A percentile compares a stretch with the other conserved stretches of the same genome.
These are phyloP conservation scores for Anolis apletophallus DNA, from an alignment of 2,797 vertebrate species.

Conservation along the genomic window DNA sequence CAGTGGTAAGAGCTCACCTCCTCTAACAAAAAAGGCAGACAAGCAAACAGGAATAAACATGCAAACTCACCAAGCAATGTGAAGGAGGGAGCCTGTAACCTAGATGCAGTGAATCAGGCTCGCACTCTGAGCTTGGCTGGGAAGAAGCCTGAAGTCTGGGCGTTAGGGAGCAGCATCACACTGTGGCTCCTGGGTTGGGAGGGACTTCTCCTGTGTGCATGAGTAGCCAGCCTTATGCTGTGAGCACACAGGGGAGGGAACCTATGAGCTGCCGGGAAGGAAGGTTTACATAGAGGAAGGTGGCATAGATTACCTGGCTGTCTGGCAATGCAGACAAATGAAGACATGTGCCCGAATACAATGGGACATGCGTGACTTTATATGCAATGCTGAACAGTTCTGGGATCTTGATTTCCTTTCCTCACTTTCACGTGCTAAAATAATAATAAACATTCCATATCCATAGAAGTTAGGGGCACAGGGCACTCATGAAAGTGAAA, in stretches of 20 bases:
- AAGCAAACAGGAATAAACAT: constrained; percentile 53
- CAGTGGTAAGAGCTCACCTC: neutral
- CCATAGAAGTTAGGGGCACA: too few relatives aligned
- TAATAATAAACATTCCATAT: neutral
- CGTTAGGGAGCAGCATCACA: constrained; percentile 8
- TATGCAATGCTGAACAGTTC: neutral
- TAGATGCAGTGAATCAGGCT: constrained; percentile 52
- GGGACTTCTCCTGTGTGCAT: constrained; percentile 50
- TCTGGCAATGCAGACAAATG: neutral
- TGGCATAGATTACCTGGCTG: constrained; percentile 17
- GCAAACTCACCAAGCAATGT: constrained; percentile 39
- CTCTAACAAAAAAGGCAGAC: constrained; percentile 14
- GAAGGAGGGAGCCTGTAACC: constrained; percentile 60
- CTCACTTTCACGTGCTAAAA: neutral
- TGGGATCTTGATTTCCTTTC: neutral
- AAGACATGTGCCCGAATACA: neutral
- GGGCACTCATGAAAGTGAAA: too few relatives aligned
- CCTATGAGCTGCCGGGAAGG: neutral
- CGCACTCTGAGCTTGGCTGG: constrained; percentile 6
- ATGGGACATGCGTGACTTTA: neutral
- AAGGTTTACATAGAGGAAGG: constrained; percentile 5
- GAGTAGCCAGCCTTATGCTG: neutral
- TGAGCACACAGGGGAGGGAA: neutral
- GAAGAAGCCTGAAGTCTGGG: constrained; percentile 34
- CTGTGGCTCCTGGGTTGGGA: constrained; percentile 16